Percentiles rank a stretch among this genome's conserved stretches.
phyloP scores from a whole-genome alignment of 1,140 invertebrate genomes.

The Muscidifurax raptorellus region DNA sequence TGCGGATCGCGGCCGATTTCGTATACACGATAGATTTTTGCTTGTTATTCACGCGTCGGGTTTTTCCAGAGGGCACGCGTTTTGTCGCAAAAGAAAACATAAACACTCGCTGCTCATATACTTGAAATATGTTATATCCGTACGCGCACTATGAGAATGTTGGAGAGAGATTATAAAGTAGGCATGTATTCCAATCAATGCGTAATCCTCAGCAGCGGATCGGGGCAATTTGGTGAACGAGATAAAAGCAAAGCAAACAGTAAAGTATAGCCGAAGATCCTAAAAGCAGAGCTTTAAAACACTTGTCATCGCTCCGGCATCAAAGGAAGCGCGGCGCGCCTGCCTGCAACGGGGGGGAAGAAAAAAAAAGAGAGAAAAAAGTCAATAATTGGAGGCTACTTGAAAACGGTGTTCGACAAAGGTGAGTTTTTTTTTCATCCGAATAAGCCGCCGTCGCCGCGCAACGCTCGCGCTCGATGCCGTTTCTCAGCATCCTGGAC shows the following conservation, averaged over 20 bases:
- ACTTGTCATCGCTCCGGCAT: constrained; percentile 19
- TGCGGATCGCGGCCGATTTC: constrained; percentile 16
- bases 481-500: constrained; percentile 3
- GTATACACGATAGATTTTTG: background rate
- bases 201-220: background rate
- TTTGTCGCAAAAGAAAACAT: background rate
- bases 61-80: background rate
- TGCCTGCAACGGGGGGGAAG: background rate
- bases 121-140: too few species aligned
- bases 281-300: constrained; percentile 4
- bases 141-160: too few species aligned
- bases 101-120: background rate
- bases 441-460: background rate
- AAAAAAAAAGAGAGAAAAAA: background rate
- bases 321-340: background rate
- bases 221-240: background rate
- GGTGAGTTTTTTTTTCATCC: background rate
- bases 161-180: too few species aligned
- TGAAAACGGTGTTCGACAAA: constrained; percentile 3
- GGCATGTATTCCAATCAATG: too few species aligned
- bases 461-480: background rate
- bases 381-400: constrained; percentile 37
- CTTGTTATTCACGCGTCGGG: constrained; percentile 2
- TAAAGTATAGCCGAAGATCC: background rate
- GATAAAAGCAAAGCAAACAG: too few species aligned